A percentile compares a stretch with the other conserved stretches of the same genome.
phyloP scores from a whole-genome alignment of 2,888 invertebrate species.

The Parnassius glacialis region DNA sequence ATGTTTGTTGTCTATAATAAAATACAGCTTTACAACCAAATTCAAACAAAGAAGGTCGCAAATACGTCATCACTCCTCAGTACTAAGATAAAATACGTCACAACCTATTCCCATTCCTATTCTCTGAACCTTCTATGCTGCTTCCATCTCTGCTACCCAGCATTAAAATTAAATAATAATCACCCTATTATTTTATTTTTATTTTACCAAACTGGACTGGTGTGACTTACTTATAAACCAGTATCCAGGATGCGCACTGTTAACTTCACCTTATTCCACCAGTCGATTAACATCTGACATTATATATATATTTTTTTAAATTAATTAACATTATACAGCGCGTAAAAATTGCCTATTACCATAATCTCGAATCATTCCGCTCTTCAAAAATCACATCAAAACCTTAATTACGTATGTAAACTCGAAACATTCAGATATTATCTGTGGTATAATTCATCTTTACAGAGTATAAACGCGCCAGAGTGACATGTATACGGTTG shows the following conservation, averaged over 20 bases:
- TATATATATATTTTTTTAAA: conserved; percentile 5
- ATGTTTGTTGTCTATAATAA: no score
- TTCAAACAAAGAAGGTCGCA: no score
- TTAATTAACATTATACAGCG: conserved; percentile 14
- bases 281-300: conserved; percentile 12
- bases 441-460: conserved; percentile 23
- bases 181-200: no score
- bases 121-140: no score
- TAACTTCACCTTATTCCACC: conserved; percentile 4
- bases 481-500: conserved; percentile 10
- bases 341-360: conserved; percentile 16
- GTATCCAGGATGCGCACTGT: not conserved
- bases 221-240: no score
- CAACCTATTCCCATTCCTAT: no score
- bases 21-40: no score
- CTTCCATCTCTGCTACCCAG: no score
- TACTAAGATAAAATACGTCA: no score
- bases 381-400: conserved; percentile 7
- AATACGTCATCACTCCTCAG: no score
- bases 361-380: conserved; percentile 17
- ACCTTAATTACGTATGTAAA: conserved; percentile 17
- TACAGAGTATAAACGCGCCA: conserved; percentile 1
- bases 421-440: conserved; percentile 19
- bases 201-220: no score
- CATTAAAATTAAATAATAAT: no score